phyloP scores from a whole-genome alignment of 2,797 vertebrate species.

The Cryptoprocta ferox region DNA sequence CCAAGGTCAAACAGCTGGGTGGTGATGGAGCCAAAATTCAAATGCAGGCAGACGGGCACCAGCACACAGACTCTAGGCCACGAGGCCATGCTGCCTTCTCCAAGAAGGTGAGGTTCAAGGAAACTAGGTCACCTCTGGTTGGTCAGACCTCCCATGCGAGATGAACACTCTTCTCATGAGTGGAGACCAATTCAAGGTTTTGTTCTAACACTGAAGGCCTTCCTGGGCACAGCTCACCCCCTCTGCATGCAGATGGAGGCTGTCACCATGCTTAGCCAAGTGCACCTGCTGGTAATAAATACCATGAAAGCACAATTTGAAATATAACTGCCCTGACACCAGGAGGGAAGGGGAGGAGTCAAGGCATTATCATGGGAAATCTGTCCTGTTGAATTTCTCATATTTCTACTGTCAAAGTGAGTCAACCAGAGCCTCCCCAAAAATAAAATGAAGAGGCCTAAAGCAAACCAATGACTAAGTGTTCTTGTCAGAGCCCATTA shows the following conservation, averaged over 20 bases:
- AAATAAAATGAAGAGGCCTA: slow-evolving; percentile 56
- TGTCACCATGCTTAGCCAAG: neutral
- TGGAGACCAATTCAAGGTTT: neutral
- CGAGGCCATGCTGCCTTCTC: neutral
- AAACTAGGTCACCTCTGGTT: neutral
- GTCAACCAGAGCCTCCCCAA: slow-evolving; percentile 61
- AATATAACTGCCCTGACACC: slow-evolving; percentile 41
- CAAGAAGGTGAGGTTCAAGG: neutral
- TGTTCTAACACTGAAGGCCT: neutral
- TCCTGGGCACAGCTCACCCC: neutral
- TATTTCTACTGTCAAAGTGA: slow-evolving; percentile 74
- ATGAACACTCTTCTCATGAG: neutral
- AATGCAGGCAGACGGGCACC: neutral
- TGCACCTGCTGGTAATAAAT: slow-evolving; percentile 46
- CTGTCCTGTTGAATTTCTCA: slow-evolving; percentile 66
- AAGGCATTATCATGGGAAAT: slow-evolving; percentile 10
- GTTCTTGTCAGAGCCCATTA: slow-evolving; percentile 74
- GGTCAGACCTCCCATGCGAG: neutral
- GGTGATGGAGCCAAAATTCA: neutral
- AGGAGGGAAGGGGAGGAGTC: slow-evolving; percentile 33
- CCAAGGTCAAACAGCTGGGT: neutral
- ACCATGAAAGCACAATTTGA: slow-evolving; percentile 53
- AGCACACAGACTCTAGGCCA: neutral
- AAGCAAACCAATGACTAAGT: slow-evolving; percentile 70
- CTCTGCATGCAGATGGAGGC: neutral